phyloP scores from a whole-genome alignment of 2,888 invertebrate genomes.

The Parochlus steinenii region DNA sequence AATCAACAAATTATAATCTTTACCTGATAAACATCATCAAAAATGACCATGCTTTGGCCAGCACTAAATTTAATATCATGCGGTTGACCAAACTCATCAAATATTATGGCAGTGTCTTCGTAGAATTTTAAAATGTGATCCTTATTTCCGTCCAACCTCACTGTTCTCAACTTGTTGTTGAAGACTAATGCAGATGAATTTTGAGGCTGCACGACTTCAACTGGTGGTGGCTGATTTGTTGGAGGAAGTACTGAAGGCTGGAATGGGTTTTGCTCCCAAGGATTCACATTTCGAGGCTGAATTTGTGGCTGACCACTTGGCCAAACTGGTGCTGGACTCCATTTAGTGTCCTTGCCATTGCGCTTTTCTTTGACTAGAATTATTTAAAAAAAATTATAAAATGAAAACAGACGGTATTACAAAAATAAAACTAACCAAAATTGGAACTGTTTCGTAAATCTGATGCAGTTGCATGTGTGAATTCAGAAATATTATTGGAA shows the following conservation, averaged over 20 bases:
- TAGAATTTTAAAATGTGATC: slow-evolving; percentile 43
- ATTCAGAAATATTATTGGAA: too few species aligned
- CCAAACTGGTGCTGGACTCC: slow-evolving; percentile 22
- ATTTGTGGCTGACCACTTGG: slow-evolving; percentile 27
- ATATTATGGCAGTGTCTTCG: slow-evolving; percentile 66
- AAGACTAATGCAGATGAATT: slow-evolving; percentile 6
- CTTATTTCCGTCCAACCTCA: slow-evolving; percentile 8
- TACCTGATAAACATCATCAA: slow-evolving; percentile 59
- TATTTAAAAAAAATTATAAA: too few species aligned
- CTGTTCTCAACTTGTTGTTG: slow-evolving; percentile 8
- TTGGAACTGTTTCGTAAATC: too few species aligned
- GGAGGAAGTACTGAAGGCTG: slow-evolving; percentile 1
- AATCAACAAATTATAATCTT: too few species aligned
- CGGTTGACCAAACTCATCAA: slow-evolving; percentile 74
- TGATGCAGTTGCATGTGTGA: too few species aligned
- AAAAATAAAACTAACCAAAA: too few species aligned
- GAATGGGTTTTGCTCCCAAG: slow-evolving; percentile 11
- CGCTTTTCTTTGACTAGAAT: slow-evolving; percentile 29
- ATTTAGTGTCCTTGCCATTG: slow-evolving; percentile 21
- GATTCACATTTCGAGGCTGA: slow-evolving; percentile 19
- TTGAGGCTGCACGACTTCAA: slow-evolving; percentile 6
- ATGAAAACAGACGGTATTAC: too few species aligned
- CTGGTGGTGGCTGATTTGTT: slow-evolving; percentile 10
- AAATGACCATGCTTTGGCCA: slow-evolving; percentile 55
- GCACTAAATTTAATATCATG: slow-evolving; percentile 70